Conservation (phyloP, 2,113 vertebrate species). For the Notothenia rossii region DNA sequence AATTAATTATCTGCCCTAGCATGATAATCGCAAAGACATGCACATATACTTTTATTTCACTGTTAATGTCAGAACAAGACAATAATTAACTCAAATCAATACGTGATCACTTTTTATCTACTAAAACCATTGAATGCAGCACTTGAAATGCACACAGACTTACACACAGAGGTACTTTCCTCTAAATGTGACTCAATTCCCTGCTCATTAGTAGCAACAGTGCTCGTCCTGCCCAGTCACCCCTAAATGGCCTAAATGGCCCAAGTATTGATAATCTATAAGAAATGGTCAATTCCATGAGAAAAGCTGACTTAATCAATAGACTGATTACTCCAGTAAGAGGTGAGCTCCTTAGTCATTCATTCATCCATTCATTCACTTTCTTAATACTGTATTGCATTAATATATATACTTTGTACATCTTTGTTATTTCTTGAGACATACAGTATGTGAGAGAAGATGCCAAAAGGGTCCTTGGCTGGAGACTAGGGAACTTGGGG, state of each 20-base stretch:
- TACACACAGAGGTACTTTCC: slow-evolving; percentile 32
- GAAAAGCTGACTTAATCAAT: slow-evolving; percentile 67
- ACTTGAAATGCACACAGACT: slow-evolving; percentile 2
- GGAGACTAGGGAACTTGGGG: neutral
- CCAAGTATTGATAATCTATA: slow-evolving; percentile 73
- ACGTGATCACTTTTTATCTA: slow-evolving; percentile 29
- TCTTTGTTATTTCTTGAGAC: neutral
- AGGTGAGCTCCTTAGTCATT: slow-evolving; percentile 30
- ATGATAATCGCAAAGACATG: slow-evolving; percentile 12
- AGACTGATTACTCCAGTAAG: slow-evolving; percentile 53
- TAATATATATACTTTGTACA: neutral
- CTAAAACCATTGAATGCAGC: slow-evolving; percentile 24
- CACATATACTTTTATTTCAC: neutral
- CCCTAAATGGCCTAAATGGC: slow-evolving; percentile 70
- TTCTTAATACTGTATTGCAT: slow-evolving; percentile 28
- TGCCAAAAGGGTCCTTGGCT: neutral
- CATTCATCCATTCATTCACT: slow-evolving; percentile 39
- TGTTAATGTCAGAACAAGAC: neutral
- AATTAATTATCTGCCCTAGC: slow-evolving; percentile 26
- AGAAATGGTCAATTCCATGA: slow-evolving; percentile 69
- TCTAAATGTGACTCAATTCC: slow-evolving; percentile 58
- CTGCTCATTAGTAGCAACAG: slow-evolving; percentile 62
- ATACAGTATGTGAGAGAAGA: neutral
- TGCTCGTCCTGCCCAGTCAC: slow-evolving; percentile 58
- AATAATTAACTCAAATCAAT: slow-evolving; percentile 18